These are phyloP conservation scores for Neoitamus cyanurus DNA, from an alignment of 2,888 invertebrate species.

Conservation along the genomic window DNA sequence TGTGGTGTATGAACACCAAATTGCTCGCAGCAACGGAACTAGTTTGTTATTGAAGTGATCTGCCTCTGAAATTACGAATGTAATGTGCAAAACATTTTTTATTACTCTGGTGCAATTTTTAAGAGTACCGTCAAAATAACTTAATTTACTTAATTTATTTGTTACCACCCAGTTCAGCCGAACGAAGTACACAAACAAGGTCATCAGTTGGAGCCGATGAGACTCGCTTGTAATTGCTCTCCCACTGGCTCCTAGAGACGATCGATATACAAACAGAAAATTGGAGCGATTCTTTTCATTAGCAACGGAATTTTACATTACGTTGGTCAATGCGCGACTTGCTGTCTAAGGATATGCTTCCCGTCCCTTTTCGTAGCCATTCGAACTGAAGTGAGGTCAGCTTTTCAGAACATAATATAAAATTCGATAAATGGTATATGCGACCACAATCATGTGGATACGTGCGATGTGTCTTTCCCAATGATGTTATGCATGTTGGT, in stretches of 20 bases:
- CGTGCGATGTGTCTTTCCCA: background rate
- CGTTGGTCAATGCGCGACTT: background rate
- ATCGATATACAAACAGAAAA: background rate
- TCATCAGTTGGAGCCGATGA: background rate
- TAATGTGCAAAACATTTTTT: too few species aligned
- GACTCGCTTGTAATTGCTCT: background rate
- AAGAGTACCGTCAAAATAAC: background rate
- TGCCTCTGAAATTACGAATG: too few species aligned
- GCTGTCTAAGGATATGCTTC: background rate
- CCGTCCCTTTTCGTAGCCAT: background rate
- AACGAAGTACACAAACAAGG: background rate
- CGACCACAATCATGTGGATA: background rate
- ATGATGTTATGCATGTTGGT: background rate
- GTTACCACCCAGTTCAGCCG: background rate
- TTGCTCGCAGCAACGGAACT: too few species aligned
- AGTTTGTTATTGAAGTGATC: too few species aligned
- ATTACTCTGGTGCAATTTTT: background rate
- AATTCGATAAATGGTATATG: background rate
- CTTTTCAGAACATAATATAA: background rate
- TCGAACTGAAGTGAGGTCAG: background rate
- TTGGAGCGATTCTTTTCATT: background rate
- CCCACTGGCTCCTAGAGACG: background rate
- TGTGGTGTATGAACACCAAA: too few species aligned
- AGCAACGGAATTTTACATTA: background rate
- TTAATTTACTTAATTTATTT: background rate